Base-by-base conservation (phyloP, 2,113 vertebrate species). In the Alosa alosa region DNA sequence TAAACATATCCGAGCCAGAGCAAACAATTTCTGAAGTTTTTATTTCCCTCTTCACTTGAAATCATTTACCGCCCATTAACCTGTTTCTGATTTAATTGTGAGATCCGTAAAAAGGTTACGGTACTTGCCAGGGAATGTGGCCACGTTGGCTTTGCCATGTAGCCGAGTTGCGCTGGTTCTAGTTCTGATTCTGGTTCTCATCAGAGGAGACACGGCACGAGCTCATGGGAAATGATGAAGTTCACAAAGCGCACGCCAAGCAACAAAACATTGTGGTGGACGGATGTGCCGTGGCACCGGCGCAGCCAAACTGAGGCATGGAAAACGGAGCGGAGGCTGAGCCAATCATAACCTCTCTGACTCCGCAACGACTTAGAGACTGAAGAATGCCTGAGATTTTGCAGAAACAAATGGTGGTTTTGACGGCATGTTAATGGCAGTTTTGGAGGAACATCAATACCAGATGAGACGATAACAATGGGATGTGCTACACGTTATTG, bases 101-200 rank as follows among this genome's bases (percentile, higher is more conserved):
- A 18, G 17, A 5, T 4, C 17, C 22, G 57, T 84, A 88, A 15
- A 39, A 5, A 78, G 11, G 46, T 57, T 41, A 78, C 17, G 9
- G 84, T 82, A 52, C 46, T 55, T 55, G 22, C n/a, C 81, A 9
- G 25, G 57, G 81, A 25, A 82, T 82, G 78, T 41, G 75, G 45
- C 18, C 57, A n/a, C n/a, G 25, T 31, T 72, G 55, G 82, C 64
- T 31, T 36, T 36, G 55, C 55, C 55, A 60, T 60, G 55, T 18
- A 57, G 55, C 55, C 55, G 20, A 60, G 55, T 3, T 10, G 50
- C 17, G 13, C 50, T 17, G 50, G 50, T 52, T 44, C 41, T 44
- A 4, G 41, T 44, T 44, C 41, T 44, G 41, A 44, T 44, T 22
- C 55, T 46, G 49, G 55, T 86, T 60, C 39, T 81, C 68, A 84